phyloP scores from a whole-genome alignment of 2,797 vertebrate species.

The Vespertilio murinus region DNA sequence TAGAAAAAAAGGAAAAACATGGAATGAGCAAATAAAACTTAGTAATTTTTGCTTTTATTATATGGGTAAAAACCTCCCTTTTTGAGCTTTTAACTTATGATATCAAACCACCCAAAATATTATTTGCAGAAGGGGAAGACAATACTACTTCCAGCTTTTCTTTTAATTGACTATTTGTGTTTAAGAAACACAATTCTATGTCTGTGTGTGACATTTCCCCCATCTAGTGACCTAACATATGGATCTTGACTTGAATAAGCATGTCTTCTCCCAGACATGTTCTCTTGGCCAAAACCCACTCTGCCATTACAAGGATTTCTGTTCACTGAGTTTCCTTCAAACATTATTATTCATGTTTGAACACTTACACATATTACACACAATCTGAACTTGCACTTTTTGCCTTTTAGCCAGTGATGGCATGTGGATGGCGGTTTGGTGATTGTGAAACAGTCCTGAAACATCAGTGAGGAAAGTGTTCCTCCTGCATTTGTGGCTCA shows the following conservation, averaged over 20 bases:
- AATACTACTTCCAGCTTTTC: background rate
- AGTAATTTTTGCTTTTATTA: background rate
- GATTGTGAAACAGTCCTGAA: constrained; percentile 75
- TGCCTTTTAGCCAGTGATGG: constrained; percentile 62
- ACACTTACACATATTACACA: background rate
- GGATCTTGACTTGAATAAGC: background rate
- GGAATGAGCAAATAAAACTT: background rate
- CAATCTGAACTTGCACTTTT: constrained; percentile 37
- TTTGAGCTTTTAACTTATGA: background rate
- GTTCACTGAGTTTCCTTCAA: background rate
- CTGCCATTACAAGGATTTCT: constrained; percentile 37
- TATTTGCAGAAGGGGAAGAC: background rate
- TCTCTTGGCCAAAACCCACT: background rate
- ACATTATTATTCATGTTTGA: background rate
- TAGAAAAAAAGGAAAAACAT: background rate
- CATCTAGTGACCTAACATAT: constrained; percentile 26
- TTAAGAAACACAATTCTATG: background rate
- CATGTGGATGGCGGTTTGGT: constrained; percentile 69
- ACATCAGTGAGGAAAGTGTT: constrained; percentile 73
- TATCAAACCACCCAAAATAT: constrained; percentile 14
- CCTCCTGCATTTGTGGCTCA: constrained; percentile 70
- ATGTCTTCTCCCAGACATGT: background rate
- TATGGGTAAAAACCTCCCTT: background rate
- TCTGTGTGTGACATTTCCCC: background rate
- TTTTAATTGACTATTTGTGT: background rate